These are phyloP conservation scores for Patella caerulea DNA, from an alignment of 2,888 invertebrate species.

Conservation along the genomic window DNA sequence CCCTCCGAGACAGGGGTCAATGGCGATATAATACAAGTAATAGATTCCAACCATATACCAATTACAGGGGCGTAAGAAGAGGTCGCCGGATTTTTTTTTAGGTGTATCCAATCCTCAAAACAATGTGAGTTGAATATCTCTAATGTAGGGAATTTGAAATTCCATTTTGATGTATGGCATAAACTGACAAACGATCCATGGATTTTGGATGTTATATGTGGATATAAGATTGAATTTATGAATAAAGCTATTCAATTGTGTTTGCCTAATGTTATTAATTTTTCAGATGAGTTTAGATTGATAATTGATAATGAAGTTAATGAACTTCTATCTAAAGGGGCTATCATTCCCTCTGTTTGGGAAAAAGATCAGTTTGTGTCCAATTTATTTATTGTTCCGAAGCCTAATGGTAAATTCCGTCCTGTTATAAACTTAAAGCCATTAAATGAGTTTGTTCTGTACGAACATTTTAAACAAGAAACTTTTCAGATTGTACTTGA, in stretches of 20 bases:
- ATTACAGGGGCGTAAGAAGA: neutral
- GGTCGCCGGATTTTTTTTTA: neutral
- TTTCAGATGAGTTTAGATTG: neutral
- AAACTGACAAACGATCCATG: neutral
- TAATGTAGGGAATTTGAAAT: neutral
- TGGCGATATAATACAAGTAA: neutral
- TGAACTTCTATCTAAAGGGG: neutral
- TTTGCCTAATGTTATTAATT: neutral
- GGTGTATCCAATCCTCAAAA: too few species aligned
- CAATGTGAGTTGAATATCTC: neutral
- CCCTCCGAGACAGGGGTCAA: too few species aligned
- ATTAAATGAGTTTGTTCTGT: neutral
- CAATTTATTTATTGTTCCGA: constrained; percentile 2
- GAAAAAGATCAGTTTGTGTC: neutral
- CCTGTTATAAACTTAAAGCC: neutral
- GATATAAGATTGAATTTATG: neutral
- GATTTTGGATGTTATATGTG: neutral
- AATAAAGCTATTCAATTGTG: neutral
- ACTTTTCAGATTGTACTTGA: neutral
- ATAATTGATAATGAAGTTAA: neutral
- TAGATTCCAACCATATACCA: neutral
- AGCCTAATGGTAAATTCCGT: constrained; percentile 2
- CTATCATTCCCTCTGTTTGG: neutral
- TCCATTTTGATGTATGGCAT: neutral
- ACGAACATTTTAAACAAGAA: constrained; percentile 1